Evolutionary conservation across 2,888 invertebrate genomes (phyloP).

Genomic region (Cephonodes hylas): DNA sequence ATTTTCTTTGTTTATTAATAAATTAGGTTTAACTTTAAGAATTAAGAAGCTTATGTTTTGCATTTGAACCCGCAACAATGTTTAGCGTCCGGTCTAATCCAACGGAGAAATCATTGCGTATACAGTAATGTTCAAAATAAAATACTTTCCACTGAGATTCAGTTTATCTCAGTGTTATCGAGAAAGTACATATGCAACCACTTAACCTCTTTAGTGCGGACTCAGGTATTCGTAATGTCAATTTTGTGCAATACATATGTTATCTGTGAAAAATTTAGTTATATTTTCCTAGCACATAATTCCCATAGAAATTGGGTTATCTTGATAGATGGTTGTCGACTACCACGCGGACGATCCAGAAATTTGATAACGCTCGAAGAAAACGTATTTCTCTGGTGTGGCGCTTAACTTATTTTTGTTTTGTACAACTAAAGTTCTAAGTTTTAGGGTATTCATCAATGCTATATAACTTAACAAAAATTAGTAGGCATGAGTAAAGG

Average conservation of each 20-base stretch:
- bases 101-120: too few species aligned
- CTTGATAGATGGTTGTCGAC: slow-evolving; percentile 64
- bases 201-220: background rate
- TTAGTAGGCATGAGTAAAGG: too few species aligned
- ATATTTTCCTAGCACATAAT: slow-evolving; percentile 51
- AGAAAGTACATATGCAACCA: background rate
- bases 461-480: too few species aligned
- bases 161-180: background rate
- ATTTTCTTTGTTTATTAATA: too few species aligned
- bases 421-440: background rate
- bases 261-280: slow-evolving; percentile 28
- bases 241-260: slow-evolving; percentile 38
- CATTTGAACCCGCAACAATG: too few species aligned
- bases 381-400: background rate
- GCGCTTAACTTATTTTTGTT: background rate
- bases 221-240: slow-evolving; percentile 14
- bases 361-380: slow-evolving; percentile 40
- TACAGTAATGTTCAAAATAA: too few species aligned
- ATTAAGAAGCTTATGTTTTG: too few species aligned
- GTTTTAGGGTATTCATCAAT: too few species aligned
- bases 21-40: too few species aligned
- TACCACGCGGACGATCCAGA: slow-evolving; percentile 46
- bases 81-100: too few species aligned
- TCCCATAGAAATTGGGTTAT: slow-evolving; percentile 74
- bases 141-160: too few species aligned